Evolutionary conservation across 2,888 invertebrate species (phyloP), one percentile per base, ranked within the genome.

Genomic region (Lacanobia oleracea): DNA sequence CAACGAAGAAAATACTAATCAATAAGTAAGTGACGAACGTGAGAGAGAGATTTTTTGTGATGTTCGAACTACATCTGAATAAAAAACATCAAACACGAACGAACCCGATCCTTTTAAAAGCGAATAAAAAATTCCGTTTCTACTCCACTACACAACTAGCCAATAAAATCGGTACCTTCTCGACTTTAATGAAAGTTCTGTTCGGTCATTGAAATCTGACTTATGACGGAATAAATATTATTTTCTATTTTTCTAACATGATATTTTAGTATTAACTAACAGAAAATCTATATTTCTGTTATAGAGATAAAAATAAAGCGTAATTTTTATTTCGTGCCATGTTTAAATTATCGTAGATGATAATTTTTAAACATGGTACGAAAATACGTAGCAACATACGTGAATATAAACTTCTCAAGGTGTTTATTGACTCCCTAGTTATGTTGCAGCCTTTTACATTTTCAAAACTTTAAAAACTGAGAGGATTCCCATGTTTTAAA

Each of bases 51-150:
- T 61, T 48, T 54, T 66, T 33, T 60, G 16, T 37, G 27, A 50
- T 43, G 9, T 53, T 43, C 33, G 9, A 33, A 50, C 2, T 43
- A 37, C 12, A 45, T 53, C 16, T 53, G 23, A 51, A 56, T 63
- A 63, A 63, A 57, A 72, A 56, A 43, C 62, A 37, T 50, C 16
- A 61, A 74, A 66, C 43, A 51, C 51, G 57, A 64, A 45, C 57
- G 57, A 64, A 40, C 21, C 14, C 21, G n/a, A 27, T 43, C 54
- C 65, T 67, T 56, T 56, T 61, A 61, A 45, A 74, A 50, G 23
- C 27, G 48, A 54, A 74, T 74, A 33, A 33, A 66, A 61, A 67
- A 67, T 74, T 74, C 56, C 23, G 43, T 64, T 67, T 72, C 10
- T n/a, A 60, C 51, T 48, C 37, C 37, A 65, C 27, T 73, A 51